Evolutionary conservation across 23 tunicate genomes (phyloP), one percentile per base, ranked within the genome.

Genomic region (Halocynthia roretzi): DNA sequence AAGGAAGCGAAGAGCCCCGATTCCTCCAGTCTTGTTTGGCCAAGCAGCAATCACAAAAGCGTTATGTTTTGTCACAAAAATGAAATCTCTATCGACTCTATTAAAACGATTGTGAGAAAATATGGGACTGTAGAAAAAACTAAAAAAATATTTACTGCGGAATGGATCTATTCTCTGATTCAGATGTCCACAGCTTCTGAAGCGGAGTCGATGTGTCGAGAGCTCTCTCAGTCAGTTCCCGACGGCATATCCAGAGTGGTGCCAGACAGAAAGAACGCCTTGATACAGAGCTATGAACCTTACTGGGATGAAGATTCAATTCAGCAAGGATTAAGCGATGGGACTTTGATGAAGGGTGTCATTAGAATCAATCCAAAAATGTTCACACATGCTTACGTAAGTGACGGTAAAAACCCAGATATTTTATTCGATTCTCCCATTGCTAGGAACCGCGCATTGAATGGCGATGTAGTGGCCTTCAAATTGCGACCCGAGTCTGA

Each of bases 401-500:
- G 82, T 53, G 83, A 67, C 68, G 92, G 87, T 10, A 60, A 74
- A 53, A 74, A 74, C 22, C 78, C 63, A 5, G 98, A 92, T 71
- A 86, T 92, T 57, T 64, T 86, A 54, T 82, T 92, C 8, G 76
- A 82, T 73, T 83, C 89, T 6, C 12, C 75, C 14, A 64, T 64
- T 40, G 98, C 81, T 21, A 56, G 94, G 51, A 93, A 93, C 63
- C 85, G 98, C 9, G 89, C 98, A 9, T 80, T 93, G 52, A 54
- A 66, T 21, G 98, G 98, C 20, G 98, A 93, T 81, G 40, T 83
- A 6, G 94, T 93, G 21, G 98, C 94, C 20, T 83, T 83, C 18
- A 76, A 83, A 62, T 52, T 93, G n/a, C 86, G 80, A 6, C 86
- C 81, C 77, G 23, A 66, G 22, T 21, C 49, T 58, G 70, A 80